Percentiles rank a stretch among this genome's conserved stretches.
Evolutionary conservation across 2,797 vertebrate genomes (phyloP).

Genomic region (Danio jaintianensis): DNA sequence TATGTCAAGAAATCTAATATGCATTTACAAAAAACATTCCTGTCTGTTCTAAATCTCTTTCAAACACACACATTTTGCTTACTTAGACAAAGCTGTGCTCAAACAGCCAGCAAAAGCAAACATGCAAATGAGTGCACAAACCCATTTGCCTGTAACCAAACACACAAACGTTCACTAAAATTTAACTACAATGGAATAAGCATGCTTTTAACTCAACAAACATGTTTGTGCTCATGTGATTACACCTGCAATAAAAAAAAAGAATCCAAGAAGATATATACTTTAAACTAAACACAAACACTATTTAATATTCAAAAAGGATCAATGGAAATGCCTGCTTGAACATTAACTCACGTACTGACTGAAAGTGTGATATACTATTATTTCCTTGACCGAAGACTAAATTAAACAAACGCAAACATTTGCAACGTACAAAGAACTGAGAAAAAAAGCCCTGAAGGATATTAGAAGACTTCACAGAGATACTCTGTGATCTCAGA

Average conservation of each 20-base stretch:
- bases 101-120: slow-evolving; percentile 35
- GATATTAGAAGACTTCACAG: not conserved
- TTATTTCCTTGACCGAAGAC: slow-evolving; percentile 5
- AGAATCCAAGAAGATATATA: slow-evolving; percentile 4
- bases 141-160: slow-evolving; percentile 30
- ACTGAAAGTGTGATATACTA: no score
- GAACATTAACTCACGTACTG: not conserved
- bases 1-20: slow-evolving; percentile 33
- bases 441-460: not conserved
- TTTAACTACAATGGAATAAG: slow-evolving; percentile 8
- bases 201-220: not conserved
- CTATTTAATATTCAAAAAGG: not conserved
- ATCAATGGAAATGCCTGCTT: not conserved
- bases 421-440: not conserved
- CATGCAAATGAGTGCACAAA: slow-evolving; percentile 41
- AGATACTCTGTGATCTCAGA: not conserved
- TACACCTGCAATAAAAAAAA: slow-evolving; percentile 21
- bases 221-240: slow-evolving; percentile 28
- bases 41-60: slow-evolving; percentile 28
- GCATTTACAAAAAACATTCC: slow-evolving; percentile 30
- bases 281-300: slow-evolving; percentile 14
- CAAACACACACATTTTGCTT: not conserved
- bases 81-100: slow-evolving; percentile 36
- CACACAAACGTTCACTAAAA: not conserved
- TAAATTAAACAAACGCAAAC: not conserved